A percentile compares a stretch with the other conserved stretches of the same genome.
Conservation (phyloP, 2,113 vertebrate species). For the Cynocephalus volans region DNA sequence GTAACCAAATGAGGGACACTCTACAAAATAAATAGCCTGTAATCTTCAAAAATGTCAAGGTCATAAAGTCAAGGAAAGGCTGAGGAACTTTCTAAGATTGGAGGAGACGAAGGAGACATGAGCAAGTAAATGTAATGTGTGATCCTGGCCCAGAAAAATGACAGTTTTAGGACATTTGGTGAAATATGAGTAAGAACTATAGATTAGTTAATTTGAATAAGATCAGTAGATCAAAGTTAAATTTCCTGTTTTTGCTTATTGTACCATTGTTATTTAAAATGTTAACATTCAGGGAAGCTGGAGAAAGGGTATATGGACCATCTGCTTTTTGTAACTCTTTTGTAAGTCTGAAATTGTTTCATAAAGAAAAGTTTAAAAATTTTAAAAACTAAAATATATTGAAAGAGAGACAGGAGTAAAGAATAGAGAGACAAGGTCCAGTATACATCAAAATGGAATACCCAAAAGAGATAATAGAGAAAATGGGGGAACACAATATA, state of each 20-base stretch:
- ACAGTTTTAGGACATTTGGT: neutral
- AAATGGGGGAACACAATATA: neutral
- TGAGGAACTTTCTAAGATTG: neutral
- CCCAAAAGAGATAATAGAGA: neutral
- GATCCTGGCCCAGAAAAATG: neutral
- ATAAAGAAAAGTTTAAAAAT: neutral
- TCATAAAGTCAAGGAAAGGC: neutral
- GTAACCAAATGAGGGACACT: neutral
- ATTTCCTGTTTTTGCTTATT: neutral
- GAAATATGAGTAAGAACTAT: neutral
- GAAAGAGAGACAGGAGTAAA: neutral
- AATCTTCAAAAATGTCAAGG: neutral
- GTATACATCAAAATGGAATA: neutral
- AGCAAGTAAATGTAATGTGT: neutral
- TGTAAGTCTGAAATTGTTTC: neutral
- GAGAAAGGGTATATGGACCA: neutral
- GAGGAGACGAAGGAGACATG: neutral
- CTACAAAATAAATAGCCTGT: neutral
- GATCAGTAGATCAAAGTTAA: neutral
- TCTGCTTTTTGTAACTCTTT: neutral
- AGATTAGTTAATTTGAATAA: neutral
- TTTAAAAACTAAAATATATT: neutral
- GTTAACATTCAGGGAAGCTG: neutral
- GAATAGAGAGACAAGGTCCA: neutral
- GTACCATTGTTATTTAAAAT: neutral